A percentile compares a stretch with the other conserved stretches of the same genome.
These are phyloP conservation scores for Scolopax bukidnonensis DNA, from an alignment of 2,797 vertebrate species.

Conservation along the genomic window DNA sequence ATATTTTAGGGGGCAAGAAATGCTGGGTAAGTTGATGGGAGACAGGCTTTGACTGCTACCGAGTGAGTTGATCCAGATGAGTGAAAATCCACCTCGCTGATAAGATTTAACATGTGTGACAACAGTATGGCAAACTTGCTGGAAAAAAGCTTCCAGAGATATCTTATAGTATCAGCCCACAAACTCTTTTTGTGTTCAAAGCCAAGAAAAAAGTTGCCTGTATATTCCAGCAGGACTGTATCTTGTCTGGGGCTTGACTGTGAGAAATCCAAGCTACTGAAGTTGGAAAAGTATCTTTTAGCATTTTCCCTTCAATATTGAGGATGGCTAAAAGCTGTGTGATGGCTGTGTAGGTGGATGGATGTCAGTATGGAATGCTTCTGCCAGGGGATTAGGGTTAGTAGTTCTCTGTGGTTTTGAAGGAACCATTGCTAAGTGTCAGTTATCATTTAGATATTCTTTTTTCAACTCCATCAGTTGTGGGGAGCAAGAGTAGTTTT, in stretches of 20 bases:
- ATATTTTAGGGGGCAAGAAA: not conserved
- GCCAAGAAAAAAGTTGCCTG: not conserved
- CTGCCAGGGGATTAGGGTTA: not conserved
- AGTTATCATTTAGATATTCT: not conserved
- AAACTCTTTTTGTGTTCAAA: not conserved
- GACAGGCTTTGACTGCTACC: not conserved
- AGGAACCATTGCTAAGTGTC: not conserved
- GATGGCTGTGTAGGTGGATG: not conserved
- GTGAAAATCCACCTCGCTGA: constrained; percentile 7
- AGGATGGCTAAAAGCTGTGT: not conserved
- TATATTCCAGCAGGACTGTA: not conserved
- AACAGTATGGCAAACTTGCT: not conserved
- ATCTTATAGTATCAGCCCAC: not conserved
- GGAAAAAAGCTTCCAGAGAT: not conserved
- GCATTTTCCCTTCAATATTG: not conserved
- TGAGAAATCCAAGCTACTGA: not conserved
- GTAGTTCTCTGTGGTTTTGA: not conserved
- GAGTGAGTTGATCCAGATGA: constrained; percentile 30
- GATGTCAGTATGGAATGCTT: not conserved
- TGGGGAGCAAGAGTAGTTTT: not conserved
- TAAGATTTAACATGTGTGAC: constrained; percentile 3
- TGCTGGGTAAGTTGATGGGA: not conserved
- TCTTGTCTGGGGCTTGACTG: not conserved
- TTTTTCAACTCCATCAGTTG: not conserved
- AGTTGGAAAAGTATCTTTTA: not conserved